Evolutionary conservation across 1,140 invertebrate genomes (phyloP), one percentile per base, ranked within the genome.

Genomic region (Dendrolimus punctatus): DNA sequence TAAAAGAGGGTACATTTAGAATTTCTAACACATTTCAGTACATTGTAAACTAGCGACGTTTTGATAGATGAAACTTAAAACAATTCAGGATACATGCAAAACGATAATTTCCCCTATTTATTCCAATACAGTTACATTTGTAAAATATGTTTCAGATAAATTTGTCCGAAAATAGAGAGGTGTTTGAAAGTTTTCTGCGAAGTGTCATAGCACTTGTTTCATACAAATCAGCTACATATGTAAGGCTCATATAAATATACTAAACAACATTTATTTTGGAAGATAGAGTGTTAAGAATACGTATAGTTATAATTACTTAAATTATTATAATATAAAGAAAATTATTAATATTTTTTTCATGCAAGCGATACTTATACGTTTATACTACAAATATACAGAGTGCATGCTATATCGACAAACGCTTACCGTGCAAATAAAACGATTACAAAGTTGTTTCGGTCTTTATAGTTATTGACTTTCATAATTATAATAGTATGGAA

Each of bases 221-320:
- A 61, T 49, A 58, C 47, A 67, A 55, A 55, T 53, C 53, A 64
- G 46, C 70, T 72, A 75, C 64, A 70, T 67, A 70, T 65, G 66
- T 62, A 68, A 78, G 71, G 64, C 68, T 62, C 61, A 74, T 55
- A 62, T 64, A 66, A 62, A 75, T 76, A 76, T 67, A 72, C 60
- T 73, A 70, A 69, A 69, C 59, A 74, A 80, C 82, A 85, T 85
- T 85, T 83, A 85, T 83, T 85, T 85, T 85, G 82, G 82, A 85
- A 85, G 82, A 85, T 79, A 80, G 56, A 48, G 46, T 63, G 58
- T 64, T 72, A 72, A 69, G 72, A 58, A 64, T 63, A 69, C 67
- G 66, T 62, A 79, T 67, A 65, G 51, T 59, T 76, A 38, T 39
- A 44, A 51, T 6, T 74, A 79, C 60, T 66, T 71, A 78, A 51